Percentiles rank a stretch among this genome's conserved stretches.
These are phyloP conservation scores for Pachycephala philippinensis DNA, from an alignment of 2,113 vertebrate genomes.

Conservation along the genomic window DNA sequence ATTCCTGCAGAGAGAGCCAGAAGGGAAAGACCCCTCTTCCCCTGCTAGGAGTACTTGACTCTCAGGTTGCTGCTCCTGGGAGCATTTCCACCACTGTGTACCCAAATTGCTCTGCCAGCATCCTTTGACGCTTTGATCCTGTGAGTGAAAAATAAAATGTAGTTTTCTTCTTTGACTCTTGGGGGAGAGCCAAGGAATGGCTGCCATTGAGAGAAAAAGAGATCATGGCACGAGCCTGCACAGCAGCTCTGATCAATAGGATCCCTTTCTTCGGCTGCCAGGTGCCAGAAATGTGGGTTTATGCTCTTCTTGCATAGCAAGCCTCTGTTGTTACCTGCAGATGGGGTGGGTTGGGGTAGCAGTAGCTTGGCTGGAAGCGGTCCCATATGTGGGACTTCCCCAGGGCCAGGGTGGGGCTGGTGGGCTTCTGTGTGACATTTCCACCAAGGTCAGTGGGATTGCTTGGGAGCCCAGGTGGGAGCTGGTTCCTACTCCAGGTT, in stretches of 20 bases:
- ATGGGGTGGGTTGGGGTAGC: neutral
- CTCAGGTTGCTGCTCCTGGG: neutral
- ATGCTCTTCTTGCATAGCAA: neutral
- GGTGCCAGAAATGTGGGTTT: neutral
- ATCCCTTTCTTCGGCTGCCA: neutral
- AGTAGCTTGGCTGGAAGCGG: neutral
- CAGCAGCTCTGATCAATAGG: neutral
- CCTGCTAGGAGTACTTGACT: neutral
- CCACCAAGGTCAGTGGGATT: neutral
- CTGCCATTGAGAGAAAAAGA: neutral
- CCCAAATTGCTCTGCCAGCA: neutral
- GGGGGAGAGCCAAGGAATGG: neutral
- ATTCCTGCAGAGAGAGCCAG: neutral
- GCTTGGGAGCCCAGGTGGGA: neutral
- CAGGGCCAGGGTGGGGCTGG: neutral
- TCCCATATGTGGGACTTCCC: rapidly evolving
- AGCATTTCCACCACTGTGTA: neutral
- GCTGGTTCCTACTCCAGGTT: neutral
- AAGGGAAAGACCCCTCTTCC: neutral
- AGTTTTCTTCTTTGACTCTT: neutral
- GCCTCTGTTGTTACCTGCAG: neutral
- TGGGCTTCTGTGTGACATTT: neutral
- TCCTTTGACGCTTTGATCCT: neutral
- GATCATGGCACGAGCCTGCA: neutral
- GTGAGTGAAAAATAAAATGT: neutral